A percentile compares a stretch with the other conserved stretches of the same genome.
phyloP scores from a whole-genome alignment of 2,797 vertebrate genomes.

The Sandelia bainsii region DNA sequence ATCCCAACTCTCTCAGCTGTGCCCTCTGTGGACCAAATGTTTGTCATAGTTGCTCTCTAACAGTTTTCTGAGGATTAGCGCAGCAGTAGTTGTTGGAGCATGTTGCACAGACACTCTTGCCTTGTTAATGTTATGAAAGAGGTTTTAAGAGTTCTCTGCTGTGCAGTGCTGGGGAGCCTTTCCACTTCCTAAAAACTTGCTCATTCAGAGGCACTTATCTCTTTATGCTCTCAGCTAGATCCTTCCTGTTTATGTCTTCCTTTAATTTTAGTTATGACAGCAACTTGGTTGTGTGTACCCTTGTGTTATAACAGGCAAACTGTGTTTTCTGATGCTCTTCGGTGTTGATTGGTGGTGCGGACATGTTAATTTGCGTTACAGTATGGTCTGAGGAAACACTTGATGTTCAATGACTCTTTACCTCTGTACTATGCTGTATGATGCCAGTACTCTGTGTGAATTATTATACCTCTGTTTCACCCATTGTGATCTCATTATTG shows the following conservation, averaged over 20 bases:
- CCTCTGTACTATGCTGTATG: not conserved
- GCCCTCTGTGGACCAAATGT: not conserved
- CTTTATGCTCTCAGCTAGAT: conserved; percentile 49
- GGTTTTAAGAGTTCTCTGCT: conserved; percentile 56
- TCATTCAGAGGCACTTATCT: conserved; percentile 36
- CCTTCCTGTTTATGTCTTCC: conserved; percentile 72
- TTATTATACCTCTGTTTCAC: not conserved
- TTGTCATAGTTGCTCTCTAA: conserved; percentile 10
- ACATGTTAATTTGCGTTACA: conserved; percentile 2
- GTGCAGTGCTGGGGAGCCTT: conserved; percentile 51
- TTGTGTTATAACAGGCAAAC: conserved; percentile 7
- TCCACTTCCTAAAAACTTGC: conserved; percentile 75
- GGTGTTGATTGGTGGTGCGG: not conserved
- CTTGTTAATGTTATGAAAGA: conserved; percentile 70
- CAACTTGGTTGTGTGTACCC: not conserved
- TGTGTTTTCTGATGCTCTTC: not conserved
- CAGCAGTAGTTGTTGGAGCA: conserved; percentile 33
- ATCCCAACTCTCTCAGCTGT: conserved; percentile 7
- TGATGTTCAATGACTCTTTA: not conserved
- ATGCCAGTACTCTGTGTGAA: not conserved
- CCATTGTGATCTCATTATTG: not conserved
- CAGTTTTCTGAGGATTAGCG: conserved; percentile 15
- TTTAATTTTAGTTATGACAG: conserved; percentile 19
- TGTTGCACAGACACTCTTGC: conserved; percentile 26
- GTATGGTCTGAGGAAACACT: not conserved